A percentile compares a stretch with the other conserved stretches of the same genome.
Conservation (phyloP, 2,113 vertebrate species). For the Percina caprodes region DNA sequence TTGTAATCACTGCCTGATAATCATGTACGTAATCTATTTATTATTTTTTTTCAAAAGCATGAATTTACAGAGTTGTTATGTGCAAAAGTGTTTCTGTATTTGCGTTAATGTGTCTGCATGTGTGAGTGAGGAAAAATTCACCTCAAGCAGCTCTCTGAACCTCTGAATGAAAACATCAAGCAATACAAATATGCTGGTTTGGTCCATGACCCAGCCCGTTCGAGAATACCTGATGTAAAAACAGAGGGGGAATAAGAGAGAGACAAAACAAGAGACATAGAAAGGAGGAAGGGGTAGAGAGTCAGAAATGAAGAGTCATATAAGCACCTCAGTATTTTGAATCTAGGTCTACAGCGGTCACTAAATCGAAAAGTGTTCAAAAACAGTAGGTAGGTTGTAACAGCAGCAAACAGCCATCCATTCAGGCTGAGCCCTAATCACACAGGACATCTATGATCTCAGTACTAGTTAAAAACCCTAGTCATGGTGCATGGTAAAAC, state of each 20-base stretch:
- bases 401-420: not conserved
- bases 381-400: not conserved
- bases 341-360: not conserved
- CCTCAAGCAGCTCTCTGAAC: conserved; percentile 90
- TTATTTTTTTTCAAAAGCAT: not conserved
- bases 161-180: conserved; percentile 89
- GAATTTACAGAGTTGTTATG: not conserved
- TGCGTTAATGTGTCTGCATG: conserved; percentile 2
- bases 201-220: conserved; percentile 84
- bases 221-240: conserved; percentile 79
- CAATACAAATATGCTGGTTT: conserved; percentile 87
- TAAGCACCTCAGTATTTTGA: not conserved
- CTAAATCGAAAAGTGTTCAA: not conserved
- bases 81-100: not conserved
- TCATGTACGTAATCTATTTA: not conserved
- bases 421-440: not conserved
- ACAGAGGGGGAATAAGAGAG: not conserved
- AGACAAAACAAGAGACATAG: not conserved
- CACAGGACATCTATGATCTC: not conserved
- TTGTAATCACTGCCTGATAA: not conserved
- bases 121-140: conserved; percentile 55
- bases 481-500: not conserved
- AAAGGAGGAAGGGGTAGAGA: not conserved
- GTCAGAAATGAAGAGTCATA: not conserved
- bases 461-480: not conserved